phyloP scores from a whole-genome alignment of 1,140 invertebrate species.

The Lordiphosa mommai region DNA sequence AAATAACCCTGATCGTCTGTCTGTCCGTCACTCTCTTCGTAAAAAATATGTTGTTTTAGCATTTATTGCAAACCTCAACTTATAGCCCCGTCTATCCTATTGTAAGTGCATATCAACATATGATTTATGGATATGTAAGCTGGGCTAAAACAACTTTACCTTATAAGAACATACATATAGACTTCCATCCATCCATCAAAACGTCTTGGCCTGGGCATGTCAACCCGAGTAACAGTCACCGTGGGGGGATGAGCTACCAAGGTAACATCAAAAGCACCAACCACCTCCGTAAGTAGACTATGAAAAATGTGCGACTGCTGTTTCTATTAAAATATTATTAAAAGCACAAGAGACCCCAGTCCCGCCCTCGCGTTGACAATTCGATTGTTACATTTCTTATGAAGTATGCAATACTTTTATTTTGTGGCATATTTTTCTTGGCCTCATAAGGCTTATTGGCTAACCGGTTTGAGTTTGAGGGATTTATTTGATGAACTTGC shows the following conservation, averaged over 20 bases:
- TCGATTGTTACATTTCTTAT: slow-evolving; percentile 43
- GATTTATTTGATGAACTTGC: slow-evolving; percentile 53
- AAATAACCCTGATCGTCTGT: no score
- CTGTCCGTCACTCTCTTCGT: no score
- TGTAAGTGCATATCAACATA: slow-evolving; percentile 14
- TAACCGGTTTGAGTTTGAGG: slow-evolving; percentile 17
- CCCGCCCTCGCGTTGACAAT: slow-evolving; percentile 27
- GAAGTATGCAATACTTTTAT: slow-evolving; percentile 42
- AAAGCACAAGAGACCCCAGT: slow-evolving; percentile 17
- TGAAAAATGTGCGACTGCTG: slow-evolving; percentile 28
- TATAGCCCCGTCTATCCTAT: neutral
- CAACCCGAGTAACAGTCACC: no score
- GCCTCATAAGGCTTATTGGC: slow-evolving; percentile 30
- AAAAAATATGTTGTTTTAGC: no score
- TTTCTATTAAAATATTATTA: slow-evolving; percentile 60
- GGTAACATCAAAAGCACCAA: slow-evolving; percentile 21
- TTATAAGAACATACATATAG: slow-evolving; percentile 4
- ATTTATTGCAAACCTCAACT: neutral
- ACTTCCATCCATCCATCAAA: slow-evolving; percentile 44
- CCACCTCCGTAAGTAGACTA: slow-evolving; percentile 19
- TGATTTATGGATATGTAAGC: slow-evolving; percentile 50
- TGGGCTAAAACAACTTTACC: slow-evolving; percentile 34
- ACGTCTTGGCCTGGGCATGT: slow-evolving; percentile 29
- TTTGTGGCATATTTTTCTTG: slow-evolving; percentile 24
- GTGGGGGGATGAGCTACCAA: neutral